These are phyloP conservation scores for Sciaenops ocellatus DNA, from an alignment of 2,797 vertebrate species.

Conservation along the genomic window DNA sequence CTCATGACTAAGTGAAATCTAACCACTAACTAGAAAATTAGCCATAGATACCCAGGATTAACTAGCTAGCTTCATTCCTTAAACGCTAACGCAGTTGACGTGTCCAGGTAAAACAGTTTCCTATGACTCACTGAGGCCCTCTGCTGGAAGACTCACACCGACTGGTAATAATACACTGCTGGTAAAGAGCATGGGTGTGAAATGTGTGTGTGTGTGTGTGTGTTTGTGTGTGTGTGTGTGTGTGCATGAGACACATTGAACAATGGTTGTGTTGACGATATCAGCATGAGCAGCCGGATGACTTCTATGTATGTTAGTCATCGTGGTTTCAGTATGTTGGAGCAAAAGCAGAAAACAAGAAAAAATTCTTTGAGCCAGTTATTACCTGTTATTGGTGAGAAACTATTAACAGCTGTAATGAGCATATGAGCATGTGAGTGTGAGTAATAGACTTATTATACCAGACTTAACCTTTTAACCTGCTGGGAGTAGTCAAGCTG, in stretches of 20 bases:
- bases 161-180: conserved; percentile 67
- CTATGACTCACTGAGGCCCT: conserved; percentile 81
- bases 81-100: conserved; percentile 64
- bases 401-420: no score
- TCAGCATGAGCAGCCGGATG: conserved; percentile 26
- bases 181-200: conserved; percentile 36
- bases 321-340: not conserved
- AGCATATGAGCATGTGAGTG: no score
- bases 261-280: not conserved
- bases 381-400: not conserved
- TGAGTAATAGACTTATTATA: not conserved
- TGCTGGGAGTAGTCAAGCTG: not conserved
- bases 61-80: conserved; percentile 29
- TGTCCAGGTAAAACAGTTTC: conserved; percentile 82
- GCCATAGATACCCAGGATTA: conserved; percentile 36
- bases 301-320: conserved; percentile 26
- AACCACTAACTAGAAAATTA: conserved; percentile 61
- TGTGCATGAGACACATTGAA: not conserved
- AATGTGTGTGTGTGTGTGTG: conserved; percentile 16
- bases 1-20: conserved; percentile 24
- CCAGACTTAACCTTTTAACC: not conserved
- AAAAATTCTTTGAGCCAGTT: not conserved
- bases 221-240: not conserved
- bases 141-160: conserved; percentile 73
- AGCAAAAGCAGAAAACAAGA: conserved; percentile 46